Evolutionary conservation across 2,113 vertebrate species (phyloP).

Genomic region (Procavia capensis): DNA sequence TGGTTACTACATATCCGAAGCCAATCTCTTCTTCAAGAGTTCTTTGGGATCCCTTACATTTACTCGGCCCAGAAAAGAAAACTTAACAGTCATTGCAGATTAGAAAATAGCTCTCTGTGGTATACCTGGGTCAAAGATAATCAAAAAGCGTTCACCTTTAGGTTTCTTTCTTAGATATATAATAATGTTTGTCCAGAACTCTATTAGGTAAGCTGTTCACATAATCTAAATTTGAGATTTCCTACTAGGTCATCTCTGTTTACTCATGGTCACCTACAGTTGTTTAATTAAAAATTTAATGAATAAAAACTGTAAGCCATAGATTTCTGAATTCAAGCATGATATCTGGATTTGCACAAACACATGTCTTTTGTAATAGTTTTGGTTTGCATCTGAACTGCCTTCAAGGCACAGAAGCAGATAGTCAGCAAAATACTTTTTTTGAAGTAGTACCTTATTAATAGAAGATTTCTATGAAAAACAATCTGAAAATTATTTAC

Average conservation of each 20-base stretch:
- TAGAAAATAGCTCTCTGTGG: neutral
- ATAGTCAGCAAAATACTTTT: neutral
- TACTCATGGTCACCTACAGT: neutral
- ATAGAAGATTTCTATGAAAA: neutral
- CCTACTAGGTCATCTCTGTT: neutral
- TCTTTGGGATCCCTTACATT: neutral
- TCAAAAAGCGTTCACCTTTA: neutral
- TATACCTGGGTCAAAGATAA: neutral
- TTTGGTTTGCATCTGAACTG: neutral
- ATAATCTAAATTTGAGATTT: neutral
- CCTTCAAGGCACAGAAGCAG: neutral
- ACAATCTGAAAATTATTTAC: neutral
- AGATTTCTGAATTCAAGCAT: conserved; percentile 22
- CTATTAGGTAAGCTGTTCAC: neutral
- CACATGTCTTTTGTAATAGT: neutral
- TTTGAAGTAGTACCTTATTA: neutral
- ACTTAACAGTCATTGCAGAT: neutral
- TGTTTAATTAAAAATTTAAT: neutral
- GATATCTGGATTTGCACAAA: neutral
- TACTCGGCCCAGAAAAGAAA: neutral
- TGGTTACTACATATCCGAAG: neutral
- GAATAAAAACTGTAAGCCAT: neutral
- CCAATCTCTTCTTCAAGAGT: neutral
- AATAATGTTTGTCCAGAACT: neutral
- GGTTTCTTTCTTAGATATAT: neutral